These are phyloP conservation scores for Cydia strobilella DNA, from an alignment of 1,140 invertebrate species.

Conservation along the genomic window DNA sequence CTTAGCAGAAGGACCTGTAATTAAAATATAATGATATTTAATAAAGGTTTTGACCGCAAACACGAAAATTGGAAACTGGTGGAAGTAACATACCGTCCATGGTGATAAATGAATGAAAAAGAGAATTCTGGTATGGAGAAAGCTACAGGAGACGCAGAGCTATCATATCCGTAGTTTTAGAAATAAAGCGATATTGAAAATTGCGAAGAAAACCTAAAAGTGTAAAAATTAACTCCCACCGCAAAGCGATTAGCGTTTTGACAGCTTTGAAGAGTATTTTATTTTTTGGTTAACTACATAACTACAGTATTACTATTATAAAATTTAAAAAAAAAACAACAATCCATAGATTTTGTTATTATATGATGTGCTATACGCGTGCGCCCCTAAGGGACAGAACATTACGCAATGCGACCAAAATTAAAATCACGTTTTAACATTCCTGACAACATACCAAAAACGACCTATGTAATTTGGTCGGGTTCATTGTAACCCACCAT, in stretches of 20 bases:
- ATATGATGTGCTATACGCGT: too few species aligned
- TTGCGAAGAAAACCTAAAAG: conserved; percentile 32
- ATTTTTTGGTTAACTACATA: not conserved
- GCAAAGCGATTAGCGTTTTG: conserved; percentile 28
- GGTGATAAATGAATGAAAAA: conserved; percentile 28
- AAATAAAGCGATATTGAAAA: conserved; percentile 23
- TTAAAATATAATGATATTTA: conserved; percentile 30
- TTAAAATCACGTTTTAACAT: too few species aligned
- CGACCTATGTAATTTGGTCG: too few species aligned
- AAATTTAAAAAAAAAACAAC: too few species aligned
- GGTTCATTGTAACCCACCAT: too few species aligned
- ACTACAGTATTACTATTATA: too few species aligned
- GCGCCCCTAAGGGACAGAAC: too few species aligned
- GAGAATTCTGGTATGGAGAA: not conserved
- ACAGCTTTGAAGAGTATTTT: conserved; percentile 1
- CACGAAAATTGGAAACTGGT: conserved; percentile 32
- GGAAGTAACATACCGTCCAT: conserved; percentile 44
- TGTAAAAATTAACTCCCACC: conserved; percentile 27
- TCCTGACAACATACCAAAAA: too few species aligned
- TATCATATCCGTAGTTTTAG: not conserved
- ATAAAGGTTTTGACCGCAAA: not conserved
- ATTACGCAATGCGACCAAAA: too few species aligned
- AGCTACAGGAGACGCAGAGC: not conserved
- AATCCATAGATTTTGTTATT: too few species aligned
- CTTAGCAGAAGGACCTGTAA: conserved; percentile 59